Evolutionary conservation across 2,113 vertebrate species (phyloP).

Genomic region (Alouatta palliata): DNA sequence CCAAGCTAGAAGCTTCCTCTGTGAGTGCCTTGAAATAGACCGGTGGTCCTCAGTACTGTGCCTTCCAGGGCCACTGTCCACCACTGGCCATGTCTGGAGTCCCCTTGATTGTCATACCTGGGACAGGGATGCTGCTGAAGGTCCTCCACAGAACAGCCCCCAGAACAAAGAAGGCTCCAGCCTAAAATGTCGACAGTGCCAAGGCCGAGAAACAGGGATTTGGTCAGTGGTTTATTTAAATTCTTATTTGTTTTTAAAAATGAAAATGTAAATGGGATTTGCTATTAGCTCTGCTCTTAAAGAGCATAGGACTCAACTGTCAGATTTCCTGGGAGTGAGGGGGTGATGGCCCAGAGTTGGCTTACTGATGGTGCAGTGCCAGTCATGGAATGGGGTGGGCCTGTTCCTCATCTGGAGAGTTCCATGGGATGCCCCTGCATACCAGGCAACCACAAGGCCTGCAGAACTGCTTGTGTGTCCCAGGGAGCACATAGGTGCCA

Average conservation of each 20-base stretch:
- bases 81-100: background rate
- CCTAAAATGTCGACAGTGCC: background rate
- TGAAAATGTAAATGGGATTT: conserved; percentile 10
- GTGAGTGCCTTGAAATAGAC: background rate
- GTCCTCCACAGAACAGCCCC: background rate
- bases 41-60: background rate
- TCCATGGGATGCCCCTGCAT: background rate
- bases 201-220: background rate
- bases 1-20: no score
- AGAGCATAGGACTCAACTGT: background rate
- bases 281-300: background rate
- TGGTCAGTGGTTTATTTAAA: background rate
- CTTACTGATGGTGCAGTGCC: background rate
- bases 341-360: background rate
- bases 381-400: background rate
- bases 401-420: background rate
- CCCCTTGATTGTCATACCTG: background rate
- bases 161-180: no score
- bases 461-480: background rate
- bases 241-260: conserved; percentile 4
- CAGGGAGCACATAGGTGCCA: background rate
- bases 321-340: background rate
- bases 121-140: background rate
- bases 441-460: background rate
- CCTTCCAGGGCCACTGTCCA: background rate